phyloP scores from a whole-genome alignment of 2,113 vertebrate species.

The Embiotoca jacksoni region DNA sequence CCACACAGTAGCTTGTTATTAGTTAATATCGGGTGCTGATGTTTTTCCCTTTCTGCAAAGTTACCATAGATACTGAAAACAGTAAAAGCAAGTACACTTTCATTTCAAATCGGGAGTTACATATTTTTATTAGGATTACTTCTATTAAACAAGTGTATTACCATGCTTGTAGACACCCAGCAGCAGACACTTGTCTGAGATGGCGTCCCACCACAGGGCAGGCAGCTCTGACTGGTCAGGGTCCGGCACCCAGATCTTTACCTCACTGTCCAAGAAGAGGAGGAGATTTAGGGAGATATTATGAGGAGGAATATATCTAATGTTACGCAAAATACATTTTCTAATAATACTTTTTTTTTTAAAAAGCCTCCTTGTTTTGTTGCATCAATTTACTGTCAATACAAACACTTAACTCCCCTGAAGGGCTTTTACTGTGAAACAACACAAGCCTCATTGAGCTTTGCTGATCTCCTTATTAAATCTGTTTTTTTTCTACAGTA shows the following conservation, averaged over 20 bases:
- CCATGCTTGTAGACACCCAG: constrained; percentile 98
- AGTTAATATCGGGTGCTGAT: not conserved
- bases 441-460: constrained; percentile 1
- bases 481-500: not conserved
- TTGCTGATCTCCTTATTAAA: not conserved
- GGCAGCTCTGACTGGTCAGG: constrained; percentile 96
- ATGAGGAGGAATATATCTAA: not conserved
- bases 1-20: not conserved
- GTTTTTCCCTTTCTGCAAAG: not conserved
- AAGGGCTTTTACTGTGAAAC: not conserved
- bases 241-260: constrained; percentile 97
- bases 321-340: not conserved
- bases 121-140: not conserved
- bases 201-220: constrained; percentile 94
- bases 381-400: not conserved
- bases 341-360: not conserved
- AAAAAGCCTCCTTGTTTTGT: not conserved
- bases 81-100: too few species aligned
- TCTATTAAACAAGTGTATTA: constrained; percentile 75
- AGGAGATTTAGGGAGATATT: not conserved
- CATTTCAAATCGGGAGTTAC: not conserved
- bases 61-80: not conserved
- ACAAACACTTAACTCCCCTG: not conserved
- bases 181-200: constrained; percentile 95
- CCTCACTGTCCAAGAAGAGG: constrained; percentile 85